Conservation (phyloP, 2,888 invertebrate species). For the Elysia crispata region DNA sequence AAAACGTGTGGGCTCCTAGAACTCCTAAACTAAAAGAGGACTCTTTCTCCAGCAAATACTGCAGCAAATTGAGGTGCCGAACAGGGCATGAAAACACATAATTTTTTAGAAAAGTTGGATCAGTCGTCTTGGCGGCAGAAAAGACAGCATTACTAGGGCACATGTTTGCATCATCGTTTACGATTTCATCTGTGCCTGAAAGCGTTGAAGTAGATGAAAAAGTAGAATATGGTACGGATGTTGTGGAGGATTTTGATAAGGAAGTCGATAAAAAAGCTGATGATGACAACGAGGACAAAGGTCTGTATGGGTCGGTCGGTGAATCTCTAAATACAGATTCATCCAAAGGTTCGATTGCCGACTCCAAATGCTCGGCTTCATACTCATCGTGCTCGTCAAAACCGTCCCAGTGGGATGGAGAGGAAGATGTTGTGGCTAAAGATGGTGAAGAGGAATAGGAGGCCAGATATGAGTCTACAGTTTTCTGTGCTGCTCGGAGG, state of each 20-base stretch:
- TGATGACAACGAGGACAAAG: neutral
- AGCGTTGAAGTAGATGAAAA: neutral
- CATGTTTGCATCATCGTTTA: neutral
- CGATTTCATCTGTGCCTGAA: neutral
- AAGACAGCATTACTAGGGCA: no score
- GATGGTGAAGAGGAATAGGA: neutral
- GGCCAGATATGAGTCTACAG: neutral
- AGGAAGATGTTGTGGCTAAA: no score
- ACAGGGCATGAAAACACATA: neutral
- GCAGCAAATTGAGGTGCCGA: slow-evolving; percentile 17
- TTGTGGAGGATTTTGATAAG: neutral
- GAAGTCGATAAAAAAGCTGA: neutral
- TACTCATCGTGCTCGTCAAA: no score
- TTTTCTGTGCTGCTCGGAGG: neutral
- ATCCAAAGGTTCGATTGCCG: neutral
- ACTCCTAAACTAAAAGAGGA: slow-evolving; percentile 22
- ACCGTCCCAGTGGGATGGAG: no score
- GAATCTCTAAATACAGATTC: neutral
- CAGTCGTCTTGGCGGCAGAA: no score
- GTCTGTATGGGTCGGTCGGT: neutral
- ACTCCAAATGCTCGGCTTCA: no score
- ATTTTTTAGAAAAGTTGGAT: neutral
- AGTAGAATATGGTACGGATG: neutral
- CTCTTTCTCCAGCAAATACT: slow-evolving; percentile 39
- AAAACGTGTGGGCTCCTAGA: neutral